phyloP scores from a whole-genome alignment of 2,113 vertebrate genomes.

The Macheiramphus alcinus region DNA sequence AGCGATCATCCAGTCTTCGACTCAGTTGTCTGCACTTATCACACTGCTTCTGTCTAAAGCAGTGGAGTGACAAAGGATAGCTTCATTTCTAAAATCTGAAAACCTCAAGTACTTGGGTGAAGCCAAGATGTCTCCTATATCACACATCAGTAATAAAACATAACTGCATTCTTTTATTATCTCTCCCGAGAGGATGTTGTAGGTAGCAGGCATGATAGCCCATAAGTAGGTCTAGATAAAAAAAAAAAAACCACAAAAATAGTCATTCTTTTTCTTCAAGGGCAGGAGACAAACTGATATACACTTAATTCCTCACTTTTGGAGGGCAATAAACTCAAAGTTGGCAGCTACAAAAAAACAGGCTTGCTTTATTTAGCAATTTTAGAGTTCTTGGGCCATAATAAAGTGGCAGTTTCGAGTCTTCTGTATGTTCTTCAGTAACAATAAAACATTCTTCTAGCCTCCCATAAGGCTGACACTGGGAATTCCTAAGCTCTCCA shows the following conservation, averaged over 20 bases:
- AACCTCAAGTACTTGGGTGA: not conserved
- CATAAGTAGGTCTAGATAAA: not conserved
- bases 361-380: not conserved
- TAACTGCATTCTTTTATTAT: not conserved
- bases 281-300: not conserved
- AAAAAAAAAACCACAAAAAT: not conserved
- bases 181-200: not conserved
- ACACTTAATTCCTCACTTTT: not conserved
- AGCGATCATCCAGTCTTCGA: not conserved
- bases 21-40: not conserved
- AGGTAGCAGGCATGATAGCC: not conserved
- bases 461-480: not conserved
- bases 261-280: not conserved
- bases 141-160: not conserved
- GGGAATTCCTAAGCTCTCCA: not conserved
- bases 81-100: not conserved
- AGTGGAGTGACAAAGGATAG: not conserved
- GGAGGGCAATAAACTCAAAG: not conserved
- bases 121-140: not conserved
- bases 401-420: constrained; percentile 1
- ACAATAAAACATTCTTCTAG: not conserved
- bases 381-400: not conserved
- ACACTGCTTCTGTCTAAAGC: not conserved
- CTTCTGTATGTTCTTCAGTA: not conserved
- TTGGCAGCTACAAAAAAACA: not conserved